Base-by-base conservation (phyloP, 2,797 vertebrate genomes). In the Botia kubotai region DNA sequence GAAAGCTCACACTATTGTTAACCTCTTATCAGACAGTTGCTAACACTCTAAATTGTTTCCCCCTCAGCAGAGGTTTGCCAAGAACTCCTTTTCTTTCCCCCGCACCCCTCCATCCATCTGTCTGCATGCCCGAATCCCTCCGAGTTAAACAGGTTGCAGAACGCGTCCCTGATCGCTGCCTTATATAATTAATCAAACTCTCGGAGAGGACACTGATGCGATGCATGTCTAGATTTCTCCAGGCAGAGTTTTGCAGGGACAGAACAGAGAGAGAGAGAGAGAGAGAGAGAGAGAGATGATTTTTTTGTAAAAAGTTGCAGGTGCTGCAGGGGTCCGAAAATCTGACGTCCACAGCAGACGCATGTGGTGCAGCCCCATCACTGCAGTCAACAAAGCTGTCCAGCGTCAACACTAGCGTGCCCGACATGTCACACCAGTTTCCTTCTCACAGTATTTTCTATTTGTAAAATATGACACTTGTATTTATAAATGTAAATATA, bases 111-210 rank as follows among this genome's bases (percentile, higher is more conserved):
- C 65, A 80, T 83, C 81, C 88, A 80, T 89, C 87, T 87, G 85
- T 84, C 87, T 83, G 21, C 74, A 81, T 70, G 82, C 66, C 58
- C 69, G 63, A 63, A 80, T 87, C 69, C 77, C 87, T 79, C 74
- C 23, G 83, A 83, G 76, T 86, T 46, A 87, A 85, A 86, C 84
- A 82, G 76, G 83, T 79, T 84, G 83, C 86, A 77, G 79, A 84
- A 82, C 33, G 70, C 78, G 63, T 82, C 80, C 87, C 86, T 80
- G 75, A 83, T 69, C 52, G 75, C 75, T 74, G 85, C 79, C 79
- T 87, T 85, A 81, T 88, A 79, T 78, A 83, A 90, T 88, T 85
- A 89, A 89, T 88, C 82, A 85, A 82, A 78, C 76, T 86, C 79
- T 68, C 85, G 11, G 60, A 46, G 66, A 82, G 74, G 75, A 84